Evolutionary conservation across 2,797 vertebrate species (phyloP).

Genomic region (Oreochromis grahami): DNA sequence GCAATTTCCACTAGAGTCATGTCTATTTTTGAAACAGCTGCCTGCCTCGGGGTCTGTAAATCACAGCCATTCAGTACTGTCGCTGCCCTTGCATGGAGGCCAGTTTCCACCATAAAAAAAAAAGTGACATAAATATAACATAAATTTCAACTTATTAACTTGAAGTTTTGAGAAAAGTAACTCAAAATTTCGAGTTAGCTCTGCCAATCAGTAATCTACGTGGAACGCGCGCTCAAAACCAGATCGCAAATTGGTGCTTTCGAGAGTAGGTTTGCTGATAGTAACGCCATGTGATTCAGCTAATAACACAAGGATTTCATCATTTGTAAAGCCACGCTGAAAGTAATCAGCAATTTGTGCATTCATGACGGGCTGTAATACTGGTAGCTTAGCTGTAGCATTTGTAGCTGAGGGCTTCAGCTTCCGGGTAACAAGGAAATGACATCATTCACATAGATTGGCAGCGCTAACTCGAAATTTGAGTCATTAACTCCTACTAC

Average conservation of each 20-base stretch:
- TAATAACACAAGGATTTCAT: too few relatives aligned
- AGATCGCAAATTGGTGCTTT: background rate
- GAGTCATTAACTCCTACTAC: too few relatives aligned
- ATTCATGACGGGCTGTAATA: too few relatives aligned
- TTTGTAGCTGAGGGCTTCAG: too few relatives aligned
- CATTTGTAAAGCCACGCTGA: too few relatives aligned
- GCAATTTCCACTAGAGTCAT: background rate
- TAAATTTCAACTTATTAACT: background rate
- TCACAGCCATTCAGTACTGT: background rate
- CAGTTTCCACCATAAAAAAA: background rate
- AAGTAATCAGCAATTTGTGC: too few relatives aligned
- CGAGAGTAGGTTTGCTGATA: background rate
- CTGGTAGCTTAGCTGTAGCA: too few relatives aligned
- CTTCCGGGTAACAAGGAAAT: too few relatives aligned
- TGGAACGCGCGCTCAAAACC: background rate
- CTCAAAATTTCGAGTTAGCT: background rate
- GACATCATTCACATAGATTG: too few relatives aligned
- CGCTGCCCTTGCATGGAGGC: background rate
- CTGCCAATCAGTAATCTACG: background rate
- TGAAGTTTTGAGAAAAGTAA: background rate
- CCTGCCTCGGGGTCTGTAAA: background rate
- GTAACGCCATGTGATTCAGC: background rate
- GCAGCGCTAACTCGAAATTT: too few relatives aligned
- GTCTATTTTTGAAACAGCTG: background rate
- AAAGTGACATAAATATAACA: background rate